Evolutionary conservation across 2,888 invertebrate genomes (phyloP).

Genomic region (Dynastes tityus): DNA sequence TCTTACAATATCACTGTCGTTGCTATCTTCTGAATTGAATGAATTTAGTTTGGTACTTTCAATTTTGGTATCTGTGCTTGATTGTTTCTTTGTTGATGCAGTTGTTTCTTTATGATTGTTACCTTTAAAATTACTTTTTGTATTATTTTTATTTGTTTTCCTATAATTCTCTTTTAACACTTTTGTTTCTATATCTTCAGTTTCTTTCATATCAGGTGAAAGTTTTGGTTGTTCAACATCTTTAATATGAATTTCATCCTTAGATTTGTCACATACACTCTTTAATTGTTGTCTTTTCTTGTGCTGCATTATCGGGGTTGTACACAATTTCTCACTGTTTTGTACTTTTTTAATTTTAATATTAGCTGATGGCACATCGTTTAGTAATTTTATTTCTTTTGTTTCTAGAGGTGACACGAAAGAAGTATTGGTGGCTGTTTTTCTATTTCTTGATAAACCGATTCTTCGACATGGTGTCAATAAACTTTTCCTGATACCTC

Average conservation of each 20-base stretch:
- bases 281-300: neutral
- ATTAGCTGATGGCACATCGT: conserved; percentile 16
- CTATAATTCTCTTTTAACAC: neutral
- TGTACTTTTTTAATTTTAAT: neutral
- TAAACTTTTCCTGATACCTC: conserved; percentile 72
- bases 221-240: neutral
- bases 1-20: neutral
- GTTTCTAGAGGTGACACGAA: conserved; percentile 46
- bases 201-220: too few species aligned
- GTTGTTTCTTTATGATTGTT: neutral
- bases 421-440: conserved; percentile 54
- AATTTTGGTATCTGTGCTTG: neutral
- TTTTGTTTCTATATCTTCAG: neutral
- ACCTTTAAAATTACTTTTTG: too few species aligned
- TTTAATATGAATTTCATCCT: neutral
- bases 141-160: neutral
- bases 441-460: conserved; percentile 71
- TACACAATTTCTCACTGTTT: neutral
- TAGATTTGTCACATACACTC: neutral
- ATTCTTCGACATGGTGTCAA: conserved; percentile 74
- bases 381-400: conserved; percentile 31
- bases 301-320: conserved; percentile 6
- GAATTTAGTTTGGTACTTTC: neutral
- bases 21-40: neutral
- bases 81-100: neutral